Percentiles rank a stretch among this genome's conserved stretches.
These are phyloP conservation scores for Psilopsiagon aurifrons DNA, from an alignment of 2,113 vertebrate species.

Conservation along the genomic window DNA sequence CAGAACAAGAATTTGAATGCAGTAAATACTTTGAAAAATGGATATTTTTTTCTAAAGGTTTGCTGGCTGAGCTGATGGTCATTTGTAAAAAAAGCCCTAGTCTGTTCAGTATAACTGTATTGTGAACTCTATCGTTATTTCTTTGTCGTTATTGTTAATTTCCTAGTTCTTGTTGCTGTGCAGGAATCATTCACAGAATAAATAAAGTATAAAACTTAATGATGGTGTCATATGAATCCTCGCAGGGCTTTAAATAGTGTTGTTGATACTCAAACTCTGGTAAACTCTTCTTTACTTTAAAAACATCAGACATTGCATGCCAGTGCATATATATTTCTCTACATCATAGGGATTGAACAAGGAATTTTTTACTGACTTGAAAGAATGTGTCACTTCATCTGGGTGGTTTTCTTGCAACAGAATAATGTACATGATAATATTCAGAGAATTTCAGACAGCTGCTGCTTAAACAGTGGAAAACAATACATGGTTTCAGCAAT, in stretches of 20 bases:
- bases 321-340: neutral
- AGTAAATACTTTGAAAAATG: neutral
- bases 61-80: neutral
- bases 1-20: neutral
- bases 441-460: neutral
- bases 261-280: neutral
- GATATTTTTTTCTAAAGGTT: neutral
- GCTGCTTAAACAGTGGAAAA: neutral
- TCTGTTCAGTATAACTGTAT: neutral
- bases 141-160: neutral
- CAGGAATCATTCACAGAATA: neutral
- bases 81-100: neutral
- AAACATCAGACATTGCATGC: neutral
- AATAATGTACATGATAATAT: neutral
- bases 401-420: neutral
- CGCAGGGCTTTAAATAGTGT: neutral
- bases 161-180: neutral
- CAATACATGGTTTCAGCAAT: neutral
- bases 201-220: neutral
- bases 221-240: accelerated
- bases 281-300: neutral
- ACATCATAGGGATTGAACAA: neutral
- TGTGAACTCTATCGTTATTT: neutral
- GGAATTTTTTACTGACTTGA: neutral
- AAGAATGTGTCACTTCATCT: neutral